Base-by-base conservation (phyloP, 2,888 invertebrate genomes). In the Cryptocephalus moraei region DNA sequence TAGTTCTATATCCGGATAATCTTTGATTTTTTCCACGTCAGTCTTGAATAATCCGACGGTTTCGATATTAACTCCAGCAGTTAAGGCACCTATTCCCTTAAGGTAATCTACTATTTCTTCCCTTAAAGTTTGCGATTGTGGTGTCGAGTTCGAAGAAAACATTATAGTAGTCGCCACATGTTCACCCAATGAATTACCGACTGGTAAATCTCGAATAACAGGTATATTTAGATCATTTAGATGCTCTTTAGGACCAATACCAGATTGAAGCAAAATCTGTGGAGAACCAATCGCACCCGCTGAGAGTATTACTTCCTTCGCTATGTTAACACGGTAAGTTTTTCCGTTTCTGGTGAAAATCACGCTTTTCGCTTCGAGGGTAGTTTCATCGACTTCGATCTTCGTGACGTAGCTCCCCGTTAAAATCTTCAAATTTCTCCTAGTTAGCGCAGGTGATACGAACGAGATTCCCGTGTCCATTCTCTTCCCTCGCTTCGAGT, bases 271-370 rank as follows among this genome's bases (percentile, higher is more conserved):
- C 40, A 92, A 67, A 8, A 91, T 67, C 64, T 91, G 90, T 0
- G 91, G 87, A 0, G 88, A 85, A 49, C 84, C 86, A 31, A 91
- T 80, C 1, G 84, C 72, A 8, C 91, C 91, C 0, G 87, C 87
- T 9, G 83, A 79, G 11, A 91, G 68, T 44, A 91, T 77, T 1
- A 91, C 77, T 68, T 87, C 90, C 52, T 81, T 85, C 4, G 72
- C 75, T 4, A 86, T 86, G 9, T 69, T 64, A 1, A 74, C 74
- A 8, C 63, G 56, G 49, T 69, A 79, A 54, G 72, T 73, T 60
- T 62, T 70, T 12, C 75, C 75, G 49, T 77, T 71, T 62, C 82
- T 81, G 1, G 73, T 59, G 58, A 84, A 86, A 61, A 83, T 78
- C 0, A 88, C 82, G 0, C 84, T 86, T 1, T 68, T 67, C 0